Base-by-base conservation (phyloP, 92 coral and sea anemone genomes). In the Muricea muricata region DNA sequence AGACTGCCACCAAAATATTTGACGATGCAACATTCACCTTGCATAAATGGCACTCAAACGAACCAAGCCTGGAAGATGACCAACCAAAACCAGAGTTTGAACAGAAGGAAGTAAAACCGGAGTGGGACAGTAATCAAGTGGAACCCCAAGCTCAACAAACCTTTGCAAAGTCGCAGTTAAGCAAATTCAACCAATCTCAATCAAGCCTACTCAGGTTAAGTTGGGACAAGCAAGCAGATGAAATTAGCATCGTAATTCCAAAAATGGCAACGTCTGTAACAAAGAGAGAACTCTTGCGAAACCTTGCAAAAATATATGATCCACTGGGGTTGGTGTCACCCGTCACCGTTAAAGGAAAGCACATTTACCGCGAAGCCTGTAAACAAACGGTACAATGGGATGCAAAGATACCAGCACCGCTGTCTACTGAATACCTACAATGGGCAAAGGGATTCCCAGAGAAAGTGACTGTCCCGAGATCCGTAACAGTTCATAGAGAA, bases 221-320 rank as follows among this genome's bases (percentile, higher is more conserved):
- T n/a, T n/a, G n/a, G n/a, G n/a, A 48, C 56, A 48, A 48, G 56
- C 56, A 42, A 73, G 57, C 28, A 29, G 68, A 77, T 57, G 65
- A 39, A 10, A 14, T 77, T 11, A 29, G 69, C 41, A 67, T 54
- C 10, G 24, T 48, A 20, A 45, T 77, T 50, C 24, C 82, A 0
- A 30, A 77, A 29, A 14, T 54, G 26, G 26, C 0, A 29, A 6
- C 82, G 1, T 35, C 70, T 21, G 63, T 15, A 23, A 46, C 47
- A 23, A 79, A 79, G 74, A 39, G 84, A 17, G 84, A 71, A 2
- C 42, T 79, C 18, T 71, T 79, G 71, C 40, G 78, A 17, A 54
- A 55, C 8, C 65, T 78, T 25, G 68, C 7, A 13, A 52, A 29
- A 68, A 32, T 56, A 21, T 78, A 54, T 68, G 84, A 79, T 17